Evolutionary conservation across 2,888 invertebrate species (phyloP), one percentile per base, ranked within the genome.

Genomic region (Volucella zonaria): DNA sequence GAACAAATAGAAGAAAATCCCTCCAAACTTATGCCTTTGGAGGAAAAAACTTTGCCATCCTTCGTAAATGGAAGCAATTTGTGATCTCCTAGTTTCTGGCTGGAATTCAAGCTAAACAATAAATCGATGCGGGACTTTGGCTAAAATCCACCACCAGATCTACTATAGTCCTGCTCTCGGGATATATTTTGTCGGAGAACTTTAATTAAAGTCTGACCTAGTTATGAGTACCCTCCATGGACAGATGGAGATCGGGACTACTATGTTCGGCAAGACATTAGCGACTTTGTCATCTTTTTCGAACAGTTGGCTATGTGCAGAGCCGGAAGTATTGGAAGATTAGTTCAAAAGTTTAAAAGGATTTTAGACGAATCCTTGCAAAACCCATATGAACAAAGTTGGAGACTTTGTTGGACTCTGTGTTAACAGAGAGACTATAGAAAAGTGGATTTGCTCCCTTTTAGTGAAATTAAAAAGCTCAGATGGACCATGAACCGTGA

Each of bases 201-300:
- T 66, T 78, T 71, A 78, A 78, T 71, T 71, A 71, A 66, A 71
- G 14, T 66, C 9, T 47, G 45, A 66, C 64, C 78, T 38, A 71
- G 71, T 71, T 78, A 59, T 78, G 75, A n/a, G 67, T 31, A 31
- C 31, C 2, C 15, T 67, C 47, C 10, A 42, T 47, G 23, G 15
- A 49, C 70, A 68, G 66, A 59, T 76, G 59, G 59, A 8, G n/a
- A 38, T 45, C 15, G 52, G 1, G 31, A 42, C 18, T 1, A 18
- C 56, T 43, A 23, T 43, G 14, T 9, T 38, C 2, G 51, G 23
- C 3, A 15, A 40, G 58, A 6, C 49, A 59, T 11, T 67, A 18
- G 15, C n/a, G 52, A 61, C 54, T 47, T 15, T 4, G 59, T 23
- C 31, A 18, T 18, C 51, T 51, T 15, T 51, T 8, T 14, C 15